Evolutionary conservation across 2,113 vertebrate species (phyloP), one percentile per base, ranked within the genome.

Genomic region (Eubucco bourcierii): DNA sequence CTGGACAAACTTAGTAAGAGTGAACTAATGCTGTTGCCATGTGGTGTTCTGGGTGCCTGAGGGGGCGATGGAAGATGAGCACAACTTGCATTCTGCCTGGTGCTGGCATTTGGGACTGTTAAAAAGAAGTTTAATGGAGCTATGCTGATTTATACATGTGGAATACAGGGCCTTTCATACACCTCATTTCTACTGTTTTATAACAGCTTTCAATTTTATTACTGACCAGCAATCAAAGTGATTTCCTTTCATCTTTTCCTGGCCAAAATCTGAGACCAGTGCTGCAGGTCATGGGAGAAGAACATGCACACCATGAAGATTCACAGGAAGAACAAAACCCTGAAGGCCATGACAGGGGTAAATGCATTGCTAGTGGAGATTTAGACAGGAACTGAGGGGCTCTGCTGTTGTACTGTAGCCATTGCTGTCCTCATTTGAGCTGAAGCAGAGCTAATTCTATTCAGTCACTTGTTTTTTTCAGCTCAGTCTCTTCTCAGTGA

Each of bases 231-330:
- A 80, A 71, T 15, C n/a, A n/a, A 44, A 89, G 23, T 18, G 33
- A 60, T 77, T 83, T 80, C 60, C 52, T 91, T 84, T 89, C 19
- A 85, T 87, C 79, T 73, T 80, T 78, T 59, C 21, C 63, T 89
- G 73, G 50, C 13, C 3, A 0, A 58, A 64, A 59, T 14, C 28
- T 12, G 59, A 65, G 53, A 7, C 1, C 31, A 15, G 67, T 27
- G 71, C 9, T 0, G 0, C 1, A 14, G 61, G 16, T 16, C 0
- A 1, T 5, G 23, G 44, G 65, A 64, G 53, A 53, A 58, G 46
- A 77, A 23, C 6, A 0, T 0, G 14, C 20, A 12, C 2, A 0
- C 5, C 21, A 1, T 4, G 50, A 25, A 52, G 50, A 52, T 24
- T 52, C 18, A 17, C 10, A 0, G 0, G 33, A 10, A 9, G 46